phyloP scores from a whole-genome alignment of 2,797 vertebrate species.

The Manis pentadactyla region DNA sequence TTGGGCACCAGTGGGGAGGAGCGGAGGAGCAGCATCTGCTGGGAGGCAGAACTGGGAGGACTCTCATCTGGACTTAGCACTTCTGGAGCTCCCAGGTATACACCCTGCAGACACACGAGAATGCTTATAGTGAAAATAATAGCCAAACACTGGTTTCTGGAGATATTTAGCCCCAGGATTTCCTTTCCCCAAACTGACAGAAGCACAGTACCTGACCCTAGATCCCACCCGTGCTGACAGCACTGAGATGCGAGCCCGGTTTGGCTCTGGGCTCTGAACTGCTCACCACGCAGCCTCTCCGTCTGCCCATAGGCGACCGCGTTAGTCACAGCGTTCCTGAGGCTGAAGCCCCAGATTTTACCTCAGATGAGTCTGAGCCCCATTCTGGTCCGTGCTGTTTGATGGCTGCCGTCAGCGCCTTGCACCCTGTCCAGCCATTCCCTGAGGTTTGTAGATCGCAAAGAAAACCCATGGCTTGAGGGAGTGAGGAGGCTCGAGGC shows the following conservation, averaged over 20 bases:
- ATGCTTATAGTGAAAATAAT: too few species aligned
- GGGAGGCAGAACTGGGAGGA: background rate
- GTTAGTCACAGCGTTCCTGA: background rate
- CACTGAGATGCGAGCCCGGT: background rate
- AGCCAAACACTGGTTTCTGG: too few species aligned
- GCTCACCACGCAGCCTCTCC: rapidly evolving
- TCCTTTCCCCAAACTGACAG: too few species aligned
- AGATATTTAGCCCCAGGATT: too few species aligned
- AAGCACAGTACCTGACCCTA: background rate
- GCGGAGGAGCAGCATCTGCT: background rate
- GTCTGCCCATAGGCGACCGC: rapidly evolving
- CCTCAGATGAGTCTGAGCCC: background rate
- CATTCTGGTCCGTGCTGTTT: background rate
- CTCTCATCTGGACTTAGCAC: background rate
- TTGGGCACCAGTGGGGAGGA: too few species aligned
- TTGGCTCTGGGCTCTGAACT: background rate
- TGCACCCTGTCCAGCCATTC: background rate
- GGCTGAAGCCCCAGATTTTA: background rate
- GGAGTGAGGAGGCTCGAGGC: too few species aligned
- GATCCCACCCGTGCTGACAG: background rate
- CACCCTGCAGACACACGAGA: background rate
- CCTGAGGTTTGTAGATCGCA: background rate
- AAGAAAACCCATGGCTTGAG: background rate
- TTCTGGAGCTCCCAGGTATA: background rate
- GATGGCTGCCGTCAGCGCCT: background rate